Conservation (phyloP, 1,140 invertebrate species). For the Cherax destructor region DNA sequence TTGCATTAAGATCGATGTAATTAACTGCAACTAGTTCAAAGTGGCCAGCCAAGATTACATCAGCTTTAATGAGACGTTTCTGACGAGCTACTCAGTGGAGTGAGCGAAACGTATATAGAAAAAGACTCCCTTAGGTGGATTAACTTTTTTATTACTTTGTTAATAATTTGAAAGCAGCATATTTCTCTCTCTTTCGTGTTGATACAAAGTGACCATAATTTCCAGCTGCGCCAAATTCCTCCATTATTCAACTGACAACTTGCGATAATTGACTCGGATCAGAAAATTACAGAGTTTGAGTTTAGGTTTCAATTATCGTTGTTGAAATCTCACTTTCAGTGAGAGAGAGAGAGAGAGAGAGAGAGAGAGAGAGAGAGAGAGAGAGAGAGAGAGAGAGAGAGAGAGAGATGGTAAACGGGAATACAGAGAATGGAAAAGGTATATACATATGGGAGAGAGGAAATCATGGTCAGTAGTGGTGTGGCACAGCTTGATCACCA, state of each 20-base stretch:
- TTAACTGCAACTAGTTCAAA: background rate
- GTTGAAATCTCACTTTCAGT: background rate
- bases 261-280: background rate
- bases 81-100: background rate
- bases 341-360: background rate
- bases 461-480: no score
- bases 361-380: background rate
- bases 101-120: no score
- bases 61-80: background rate
- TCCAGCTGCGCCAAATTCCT: background rate
- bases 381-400: conserved; percentile 18
- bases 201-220: background rate
- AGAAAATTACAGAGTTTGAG: background rate
- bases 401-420: conserved; percentile 13
- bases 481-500: no score
- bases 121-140: no score
- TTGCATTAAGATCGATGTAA: background rate
- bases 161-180: no score
- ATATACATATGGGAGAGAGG: no score
- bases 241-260: background rate
- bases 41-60: background rate
- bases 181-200: no score
- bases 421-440: no score
- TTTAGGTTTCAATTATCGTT: background rate
- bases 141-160: no score